phyloP scores from a whole-genome alignment of 2,888 invertebrate genomes.

The Hypsopygia costalis region DNA sequence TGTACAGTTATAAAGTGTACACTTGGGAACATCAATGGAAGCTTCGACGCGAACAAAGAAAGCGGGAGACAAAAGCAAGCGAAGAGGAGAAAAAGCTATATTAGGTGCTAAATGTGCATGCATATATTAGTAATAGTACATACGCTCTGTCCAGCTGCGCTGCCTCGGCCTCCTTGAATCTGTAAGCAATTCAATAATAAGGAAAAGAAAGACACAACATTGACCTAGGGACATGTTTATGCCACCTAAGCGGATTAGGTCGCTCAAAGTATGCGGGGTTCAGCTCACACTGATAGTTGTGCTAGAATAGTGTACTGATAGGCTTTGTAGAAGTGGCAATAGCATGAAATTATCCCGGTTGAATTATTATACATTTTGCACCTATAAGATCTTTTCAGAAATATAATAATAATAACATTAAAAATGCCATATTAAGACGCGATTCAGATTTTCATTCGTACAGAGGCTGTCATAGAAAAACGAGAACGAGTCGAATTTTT shows the following conservation, averaged over 20 bases:
- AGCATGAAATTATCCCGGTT: constrained; percentile 44
- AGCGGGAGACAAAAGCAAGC: constrained; percentile 41
- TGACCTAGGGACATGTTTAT: constrained; percentile 48
- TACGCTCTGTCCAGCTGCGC: constrained; percentile 90
- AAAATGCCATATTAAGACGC: no score
- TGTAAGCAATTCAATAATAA: constrained; percentile 84
- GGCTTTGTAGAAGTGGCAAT: constrained; percentile 46
- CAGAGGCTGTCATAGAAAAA: no score
- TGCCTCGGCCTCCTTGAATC: constrained; percentile 92
- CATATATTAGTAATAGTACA: constrained; percentile 82
- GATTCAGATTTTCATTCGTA: no score
- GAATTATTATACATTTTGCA: no score
- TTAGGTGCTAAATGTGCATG: constrained; percentile 44
- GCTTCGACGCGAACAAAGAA: constrained; percentile 23
- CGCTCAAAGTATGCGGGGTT: constrained; percentile 43
- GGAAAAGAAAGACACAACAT: constrained; percentile 72
- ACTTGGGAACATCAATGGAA: neutral
- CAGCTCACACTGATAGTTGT: constrained; percentile 51
- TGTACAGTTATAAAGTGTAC: constrained; percentile 1
- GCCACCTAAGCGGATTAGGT: constrained; percentile 55
- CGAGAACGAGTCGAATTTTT: no score
- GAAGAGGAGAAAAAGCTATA: constrained; percentile 48
- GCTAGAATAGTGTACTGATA: constrained; percentile 57
- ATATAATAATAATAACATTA: no score
- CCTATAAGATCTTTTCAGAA: no score